Percentiles rank a stretch among this genome's conserved stretches.
Evolutionary conservation across 2,797 vertebrate genomes (phyloP).

Genomic region (Myiotriccus ornatus): DNA sequence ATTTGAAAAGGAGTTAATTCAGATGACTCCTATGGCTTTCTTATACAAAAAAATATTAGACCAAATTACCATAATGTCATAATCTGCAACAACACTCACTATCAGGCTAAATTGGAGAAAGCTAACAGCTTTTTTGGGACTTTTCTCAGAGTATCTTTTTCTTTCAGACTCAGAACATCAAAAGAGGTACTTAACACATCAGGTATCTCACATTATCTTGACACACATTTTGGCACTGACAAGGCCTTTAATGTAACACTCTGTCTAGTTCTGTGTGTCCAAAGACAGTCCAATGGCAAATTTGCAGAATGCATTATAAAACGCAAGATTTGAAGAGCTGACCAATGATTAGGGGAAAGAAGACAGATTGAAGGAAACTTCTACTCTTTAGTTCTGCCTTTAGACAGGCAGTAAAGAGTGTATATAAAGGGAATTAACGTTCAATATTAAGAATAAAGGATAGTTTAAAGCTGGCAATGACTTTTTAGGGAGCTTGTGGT

Average conservation of each 20-base stretch:
- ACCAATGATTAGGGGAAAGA: not conserved
- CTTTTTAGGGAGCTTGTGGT: not conserved
- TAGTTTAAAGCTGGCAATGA: not conserved
- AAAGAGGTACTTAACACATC: not conserved
- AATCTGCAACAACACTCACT: not conserved
- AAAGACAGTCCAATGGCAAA: not conserved
- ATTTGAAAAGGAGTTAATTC: not conserved
- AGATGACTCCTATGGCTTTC: not conserved
- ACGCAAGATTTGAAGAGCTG: not conserved
- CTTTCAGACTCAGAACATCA: not conserved
- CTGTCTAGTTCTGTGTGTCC: not conserved
- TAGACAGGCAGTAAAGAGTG: not conserved
- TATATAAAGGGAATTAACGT: not conserved
- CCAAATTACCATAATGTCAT: not conserved
- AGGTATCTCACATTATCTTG: not conserved
- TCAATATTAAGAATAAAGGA: not conserved
- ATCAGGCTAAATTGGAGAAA: not conserved
- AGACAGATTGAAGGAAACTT: not conserved
- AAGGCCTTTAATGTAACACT: not conserved
- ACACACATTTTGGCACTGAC: not conserved
- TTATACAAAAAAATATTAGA: not conserved
- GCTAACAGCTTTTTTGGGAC: not conserved
- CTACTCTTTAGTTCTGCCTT: not conserved
- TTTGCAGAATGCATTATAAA: not conserved
- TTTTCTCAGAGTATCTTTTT: not conserved